Conservation (phyloP, 1,140 invertebrate species). For the Lithobius niger region DNA sequence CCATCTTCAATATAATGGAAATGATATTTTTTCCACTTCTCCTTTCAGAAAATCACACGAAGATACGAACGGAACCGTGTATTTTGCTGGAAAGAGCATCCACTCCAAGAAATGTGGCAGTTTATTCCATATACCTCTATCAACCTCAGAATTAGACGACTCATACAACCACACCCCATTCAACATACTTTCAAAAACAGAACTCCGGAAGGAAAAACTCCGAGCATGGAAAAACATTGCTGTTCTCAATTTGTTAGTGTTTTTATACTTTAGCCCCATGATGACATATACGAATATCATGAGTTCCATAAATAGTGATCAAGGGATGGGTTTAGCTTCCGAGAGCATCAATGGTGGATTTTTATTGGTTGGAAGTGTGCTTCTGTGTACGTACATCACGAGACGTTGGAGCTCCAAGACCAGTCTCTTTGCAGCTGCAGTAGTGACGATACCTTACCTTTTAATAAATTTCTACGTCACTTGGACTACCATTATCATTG, state of each 20-base stretch:
- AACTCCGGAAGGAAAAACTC: neutral
- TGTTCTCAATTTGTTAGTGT: neutral
- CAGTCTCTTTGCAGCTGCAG: neutral
- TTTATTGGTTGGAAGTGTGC: neutral
- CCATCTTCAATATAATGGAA: too few relatives aligned
- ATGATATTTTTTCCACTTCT: too few relatives aligned
- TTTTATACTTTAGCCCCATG: neutral
- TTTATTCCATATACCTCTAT: too few relatives aligned
- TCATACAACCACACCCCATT: too few relatives aligned
- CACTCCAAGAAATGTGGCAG: too few relatives aligned
- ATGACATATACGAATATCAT: neutral
- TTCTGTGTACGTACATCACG: neutral
- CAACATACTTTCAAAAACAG: too few relatives aligned
- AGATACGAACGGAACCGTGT: too few relatives aligned
- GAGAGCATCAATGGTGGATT: neutral
- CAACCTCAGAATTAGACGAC: too few relatives aligned
- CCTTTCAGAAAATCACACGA: too few relatives aligned
- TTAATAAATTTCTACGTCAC: neutral
- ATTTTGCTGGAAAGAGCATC: too few relatives aligned
- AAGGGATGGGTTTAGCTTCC: slow-evolving; percentile 1
- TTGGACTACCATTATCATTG: slow-evolving; percentile 1
- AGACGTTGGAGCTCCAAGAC: neutral
- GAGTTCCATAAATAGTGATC: neutral
- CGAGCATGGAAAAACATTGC: neutral
- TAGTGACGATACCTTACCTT: neutral